These are phyloP conservation scores for Hydropsyche betteni DNA, from an alignment of 2,888 invertebrate genomes.

Conservation along the genomic window DNA sequence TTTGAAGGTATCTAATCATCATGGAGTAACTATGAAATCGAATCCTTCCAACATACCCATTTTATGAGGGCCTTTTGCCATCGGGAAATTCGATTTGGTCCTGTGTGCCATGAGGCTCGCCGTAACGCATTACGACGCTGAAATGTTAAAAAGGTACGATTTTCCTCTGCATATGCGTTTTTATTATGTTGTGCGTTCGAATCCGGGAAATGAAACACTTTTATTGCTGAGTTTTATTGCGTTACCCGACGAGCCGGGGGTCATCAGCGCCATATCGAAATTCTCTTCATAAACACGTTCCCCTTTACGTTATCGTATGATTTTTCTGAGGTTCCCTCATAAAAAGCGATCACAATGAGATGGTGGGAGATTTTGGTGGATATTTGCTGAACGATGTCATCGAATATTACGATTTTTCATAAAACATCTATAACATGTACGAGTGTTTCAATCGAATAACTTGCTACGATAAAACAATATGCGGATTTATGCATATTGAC, in stretches of 20 bases:
- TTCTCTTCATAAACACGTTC: constrained; percentile 16
- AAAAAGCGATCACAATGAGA: constrained; percentile 17
- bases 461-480: too few relatives aligned
- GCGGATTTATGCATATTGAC: too few relatives aligned
- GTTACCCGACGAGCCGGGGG: constrained; percentile 13
- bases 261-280: constrained; percentile 31
- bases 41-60: background rate
- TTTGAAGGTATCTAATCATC: too few relatives aligned
- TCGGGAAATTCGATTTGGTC: constrained; percentile 12
- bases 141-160: constrained; percentile 31
- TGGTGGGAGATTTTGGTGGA: background rate
- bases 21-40: too few relatives aligned
- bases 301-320: constrained; percentile 9
- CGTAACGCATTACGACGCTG: constrained; percentile 22
- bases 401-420: background rate
- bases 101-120: background rate
- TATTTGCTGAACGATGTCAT: background rate
- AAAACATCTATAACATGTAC: too few relatives aligned
- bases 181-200: constrained; percentile 33
- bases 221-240: constrained; percentile 38
- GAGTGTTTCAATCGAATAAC: too few relatives aligned
- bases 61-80: background rate
- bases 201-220: constrained; percentile 40
- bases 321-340: constrained; percentile 19
- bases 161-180: constrained; percentile 16